Base-by-base conservation (phyloP, 2,888 invertebrate species). In the Lochmaea capreae region DNA sequence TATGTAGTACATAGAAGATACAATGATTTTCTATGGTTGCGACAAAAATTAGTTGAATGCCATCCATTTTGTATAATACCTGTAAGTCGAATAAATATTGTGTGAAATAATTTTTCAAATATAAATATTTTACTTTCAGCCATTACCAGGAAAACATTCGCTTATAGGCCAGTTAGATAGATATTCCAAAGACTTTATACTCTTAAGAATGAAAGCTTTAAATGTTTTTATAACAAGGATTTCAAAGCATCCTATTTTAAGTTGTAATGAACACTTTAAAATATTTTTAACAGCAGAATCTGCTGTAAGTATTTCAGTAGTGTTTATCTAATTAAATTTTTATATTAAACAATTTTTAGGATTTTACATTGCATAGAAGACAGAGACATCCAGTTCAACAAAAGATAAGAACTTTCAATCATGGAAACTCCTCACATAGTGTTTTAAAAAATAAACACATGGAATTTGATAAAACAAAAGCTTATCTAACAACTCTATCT, bases 21-120 rank as follows among this genome's bases (percentile, higher is more conserved):
- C 84, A 93, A 92, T 87, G 93, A 93, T 84, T 93, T 93, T 82
- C 87, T 91, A 68, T 93, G 93, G 93, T 84, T 93, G 52, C 86
- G 92, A 74, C 91, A 92, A 78, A 90, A 90, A 81, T 85, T 93
- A 71, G 89, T 92, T 58, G 91, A 91, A 79, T 87, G 87, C n/a
- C 91, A 92, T 85, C 91, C 91, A 4, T 91, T 91, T 72, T 92
- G 91, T 81, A 89, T 93, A 74, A 89, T 93, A 76, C 93, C 93
- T 63, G 93, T 93, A 87, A 89, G 89, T 85, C 42, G 12, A 57
- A 57, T 33, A 26, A 11, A 11, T 16, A 42, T n/a, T 69, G n/a
- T 46, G 10, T 62, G 4, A 42, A 65, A 46, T 65, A 18, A 16
- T 33, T 52, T 46, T 46, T 16, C 16, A n/a, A 59, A 16, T 69